Evolutionary conservation across 2,797 vertebrate species (phyloP).

Genomic region (Fundulus diaphanus): DNA sequence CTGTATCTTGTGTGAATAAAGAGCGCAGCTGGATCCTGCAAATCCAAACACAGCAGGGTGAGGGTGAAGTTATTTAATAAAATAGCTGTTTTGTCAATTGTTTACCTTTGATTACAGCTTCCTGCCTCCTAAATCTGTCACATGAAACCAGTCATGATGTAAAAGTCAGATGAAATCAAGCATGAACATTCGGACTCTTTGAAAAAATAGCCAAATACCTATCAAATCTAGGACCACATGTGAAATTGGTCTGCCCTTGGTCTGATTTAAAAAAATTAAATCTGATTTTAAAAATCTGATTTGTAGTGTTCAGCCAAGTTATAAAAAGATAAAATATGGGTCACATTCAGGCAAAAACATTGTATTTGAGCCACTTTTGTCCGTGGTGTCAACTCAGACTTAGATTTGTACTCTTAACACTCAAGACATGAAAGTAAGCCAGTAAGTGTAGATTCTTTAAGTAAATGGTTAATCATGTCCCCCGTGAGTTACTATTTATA

Average conservation of each 20-base stretch:
- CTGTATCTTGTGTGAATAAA: background rate
- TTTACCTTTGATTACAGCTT: background rate
- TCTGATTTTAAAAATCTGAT: too few relatives aligned
- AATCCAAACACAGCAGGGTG: background rate
- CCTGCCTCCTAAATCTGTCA: background rate
- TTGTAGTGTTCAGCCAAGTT: background rate
- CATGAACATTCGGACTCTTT: background rate
- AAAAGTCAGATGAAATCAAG: background rate
- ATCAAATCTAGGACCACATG: background rate
- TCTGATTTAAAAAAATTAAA: background rate
- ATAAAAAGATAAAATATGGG: background rate
- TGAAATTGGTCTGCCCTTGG: background rate
- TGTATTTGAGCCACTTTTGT: background rate
- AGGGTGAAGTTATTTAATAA: background rate
- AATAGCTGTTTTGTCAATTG: too few relatives aligned
- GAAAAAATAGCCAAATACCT: too few relatives aligned
- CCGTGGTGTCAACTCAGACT: background rate
- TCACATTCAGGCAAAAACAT: background rate
- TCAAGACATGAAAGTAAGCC: background rate
- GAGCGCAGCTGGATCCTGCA: too few relatives aligned
- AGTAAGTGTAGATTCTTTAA: background rate
- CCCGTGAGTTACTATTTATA: background rate
- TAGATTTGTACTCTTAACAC: background rate
- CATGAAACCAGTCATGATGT: background rate
- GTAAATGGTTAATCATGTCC: background rate